Percentiles rank a stretch among this genome's conserved stretches.
Evolutionary conservation across 2,888 invertebrate genomes (phyloP).

Genomic region (Phorcus lineatus): DNA sequence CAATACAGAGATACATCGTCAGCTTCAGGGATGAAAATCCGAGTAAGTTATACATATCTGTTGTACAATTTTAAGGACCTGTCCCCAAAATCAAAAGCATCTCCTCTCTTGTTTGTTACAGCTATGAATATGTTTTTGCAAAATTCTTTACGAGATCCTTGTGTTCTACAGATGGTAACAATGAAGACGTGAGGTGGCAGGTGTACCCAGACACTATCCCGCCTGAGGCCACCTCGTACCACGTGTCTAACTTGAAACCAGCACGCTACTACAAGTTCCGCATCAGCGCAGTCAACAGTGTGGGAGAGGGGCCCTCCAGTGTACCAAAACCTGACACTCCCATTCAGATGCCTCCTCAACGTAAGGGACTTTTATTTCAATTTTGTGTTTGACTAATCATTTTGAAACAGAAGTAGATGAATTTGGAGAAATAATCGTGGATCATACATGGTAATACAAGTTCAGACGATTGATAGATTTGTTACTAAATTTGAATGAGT

Average conservation of each 20-base stretch:
- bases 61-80: no score
- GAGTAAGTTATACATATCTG: no score
- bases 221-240: conserved; percentile 89
- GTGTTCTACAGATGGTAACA: conserved; percentile 35
- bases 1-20: conserved; percentile 92
- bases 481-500: no score
- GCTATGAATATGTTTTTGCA: neutral
- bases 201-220: conserved; percentile 89
- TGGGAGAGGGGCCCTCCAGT: conserved; percentile 94
- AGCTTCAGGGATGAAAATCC: conserved; percentile 79
- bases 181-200: conserved; percentile 47
- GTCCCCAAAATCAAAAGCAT: no score
- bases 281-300: conserved; percentile 96
- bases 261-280: conserved; percentile 97
- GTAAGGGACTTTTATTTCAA: conserved; percentile 78
- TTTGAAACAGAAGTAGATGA: no score
- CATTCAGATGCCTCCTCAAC: conserved; percentile 94
- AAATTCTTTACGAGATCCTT: no score
- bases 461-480: no score
- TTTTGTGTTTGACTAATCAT: neutral
- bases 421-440: no score
- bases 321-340: conserved; percentile 88
- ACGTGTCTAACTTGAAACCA: conserved; percentile 90
- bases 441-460: no score
- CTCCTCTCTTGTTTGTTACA: neutral